Evolutionary conservation across 1,140 invertebrate genomes (phyloP).

Genomic region (Aphis craccivora): DNA sequence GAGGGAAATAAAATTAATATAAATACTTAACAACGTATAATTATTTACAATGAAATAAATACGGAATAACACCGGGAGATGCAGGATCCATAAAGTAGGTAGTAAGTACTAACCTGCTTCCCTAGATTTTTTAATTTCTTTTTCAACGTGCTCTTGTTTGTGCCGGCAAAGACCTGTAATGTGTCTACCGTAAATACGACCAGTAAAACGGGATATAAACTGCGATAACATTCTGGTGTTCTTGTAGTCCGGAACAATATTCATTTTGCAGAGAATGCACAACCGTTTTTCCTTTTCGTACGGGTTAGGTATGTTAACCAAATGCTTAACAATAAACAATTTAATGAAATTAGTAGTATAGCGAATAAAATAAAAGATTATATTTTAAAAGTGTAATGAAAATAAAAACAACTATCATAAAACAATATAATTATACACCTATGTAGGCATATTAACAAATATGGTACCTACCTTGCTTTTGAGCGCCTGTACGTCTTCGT

Average conservation of each 20-base stretch:
- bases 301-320: slow-evolving; percentile 78
- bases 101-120: slow-evolving; percentile 67
- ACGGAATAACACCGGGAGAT: background rate
- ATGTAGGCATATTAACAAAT: background rate
- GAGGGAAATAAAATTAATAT: background rate
- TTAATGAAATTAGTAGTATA: background rate
- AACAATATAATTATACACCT: background rate
- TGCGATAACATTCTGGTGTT: slow-evolving; percentile 91
- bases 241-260: slow-evolving; percentile 88
- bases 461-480: slow-evolving; percentile 22
- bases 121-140: slow-evolving; percentile 77
- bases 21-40: background rate
- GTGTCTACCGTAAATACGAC: slow-evolving; percentile 86
- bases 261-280: slow-evolving; percentile 88
- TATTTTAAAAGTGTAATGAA: background rate
- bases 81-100: background rate
- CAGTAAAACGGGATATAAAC: slow-evolving; percentile 93
- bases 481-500: background rate
- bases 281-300: slow-evolving; percentile 75
- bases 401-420: background rate
- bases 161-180: slow-evolving; percentile 86
- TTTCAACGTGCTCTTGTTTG: slow-evolving; percentile 76
- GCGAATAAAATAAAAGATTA: background rate
- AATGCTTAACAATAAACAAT: slow-evolving; percentile 60
- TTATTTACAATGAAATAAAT: slow-evolving; percentile 13